Evolutionary conservation across 2,797 vertebrate species (phyloP).

Genomic region (Lagodon rhomboides): DNA sequence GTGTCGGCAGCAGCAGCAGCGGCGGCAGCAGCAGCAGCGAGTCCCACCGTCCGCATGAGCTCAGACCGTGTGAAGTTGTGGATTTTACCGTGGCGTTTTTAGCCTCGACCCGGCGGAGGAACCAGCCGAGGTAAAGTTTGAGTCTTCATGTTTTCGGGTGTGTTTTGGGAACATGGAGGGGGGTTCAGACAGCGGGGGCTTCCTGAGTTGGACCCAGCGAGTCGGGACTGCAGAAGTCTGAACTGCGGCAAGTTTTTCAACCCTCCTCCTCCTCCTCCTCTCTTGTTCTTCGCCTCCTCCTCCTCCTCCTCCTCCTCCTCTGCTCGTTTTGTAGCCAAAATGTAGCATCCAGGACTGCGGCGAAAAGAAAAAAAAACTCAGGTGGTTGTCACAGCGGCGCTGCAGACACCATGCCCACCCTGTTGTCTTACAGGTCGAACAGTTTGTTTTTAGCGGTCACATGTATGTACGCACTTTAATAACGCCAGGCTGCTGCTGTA

Average conservation of each 20-base stretch:
- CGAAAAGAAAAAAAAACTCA: slow-evolving; percentile 54
- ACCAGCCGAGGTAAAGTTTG: slow-evolving; percentile 64
- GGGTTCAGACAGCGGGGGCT: slow-evolving; percentile 47
- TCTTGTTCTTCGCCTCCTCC: slow-evolving; percentile 19
- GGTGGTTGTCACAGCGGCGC: slow-evolving; percentile 59
- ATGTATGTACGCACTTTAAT: slow-evolving; percentile 9
- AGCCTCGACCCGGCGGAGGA: slow-evolving; percentile 37
- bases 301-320: slow-evolving; percentile 43
- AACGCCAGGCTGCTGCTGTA: not conserved
- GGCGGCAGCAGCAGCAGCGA: slow-evolving; percentile 44
- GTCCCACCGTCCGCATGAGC: slow-evolving; percentile 61
- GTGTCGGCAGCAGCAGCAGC: slow-evolving; percentile 58
- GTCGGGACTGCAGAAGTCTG: slow-evolving; percentile 78
- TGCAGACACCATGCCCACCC: not conserved
- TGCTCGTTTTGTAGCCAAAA: slow-evolving; percentile 63
- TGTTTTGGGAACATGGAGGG: not conserved
- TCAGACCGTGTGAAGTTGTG: slow-evolving; percentile 66
- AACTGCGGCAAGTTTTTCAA: slow-evolving; percentile 86
- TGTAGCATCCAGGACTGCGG: slow-evolving; percentile 75
- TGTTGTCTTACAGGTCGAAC: not conserved
- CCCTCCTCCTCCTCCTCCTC: slow-evolving; percentile 64
- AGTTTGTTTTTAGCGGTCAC: not conserved
- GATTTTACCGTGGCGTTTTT: slow-evolving; percentile 64
- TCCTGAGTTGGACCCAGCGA: slow-evolving; percentile 63
- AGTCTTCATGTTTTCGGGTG: not conserved